A percentile compares a stretch with the other conserved stretches of the same genome.
Evolutionary conservation across 2,888 invertebrate species (phyloP).

Genomic region (Hyppa rectilinea): DNA sequence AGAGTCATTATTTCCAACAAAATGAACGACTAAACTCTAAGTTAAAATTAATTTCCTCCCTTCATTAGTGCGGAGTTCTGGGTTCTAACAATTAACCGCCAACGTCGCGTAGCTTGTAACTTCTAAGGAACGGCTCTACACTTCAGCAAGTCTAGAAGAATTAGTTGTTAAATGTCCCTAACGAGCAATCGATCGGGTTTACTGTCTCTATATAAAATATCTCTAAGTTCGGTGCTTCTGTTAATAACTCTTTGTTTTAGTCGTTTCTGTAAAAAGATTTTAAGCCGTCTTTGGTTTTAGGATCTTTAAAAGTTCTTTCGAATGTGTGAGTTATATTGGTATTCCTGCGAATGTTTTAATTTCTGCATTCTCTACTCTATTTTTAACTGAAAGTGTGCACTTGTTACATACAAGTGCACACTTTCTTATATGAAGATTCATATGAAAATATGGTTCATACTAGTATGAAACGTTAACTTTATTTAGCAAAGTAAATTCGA

Average conservation of each 20-base stretch:
- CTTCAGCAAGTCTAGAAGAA: constrained; percentile 61
- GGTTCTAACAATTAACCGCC: constrained; percentile 67
- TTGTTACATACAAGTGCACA: no score
- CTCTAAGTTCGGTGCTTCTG: neutral
- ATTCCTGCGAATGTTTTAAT: no score
- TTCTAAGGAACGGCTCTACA: constrained; percentile 63
- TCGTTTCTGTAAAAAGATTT: neutral
- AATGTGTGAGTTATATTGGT: no score
- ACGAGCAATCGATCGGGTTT: constrained; percentile 62
- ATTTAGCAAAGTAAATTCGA: neutral
- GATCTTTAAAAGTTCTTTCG: no score
- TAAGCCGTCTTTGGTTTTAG: no score
- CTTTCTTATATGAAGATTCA: no score
- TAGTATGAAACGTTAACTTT: neutral
- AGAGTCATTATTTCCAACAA: constrained; percentile 48
- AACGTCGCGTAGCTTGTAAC: constrained; percentile 48
- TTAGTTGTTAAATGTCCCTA: constrained; percentile 63
- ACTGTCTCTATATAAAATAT: constrained; percentile 40
- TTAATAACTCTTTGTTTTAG: neutral
- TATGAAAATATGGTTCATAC: neutral
- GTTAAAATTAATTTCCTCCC: constrained; percentile 70
- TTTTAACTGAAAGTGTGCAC: no score
- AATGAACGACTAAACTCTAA: constrained; percentile 47
- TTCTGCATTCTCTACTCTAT: no score
- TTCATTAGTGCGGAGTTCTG: constrained; percentile 68